Evolutionary conservation across 2,113 vertebrate species (phyloP).

Genomic region (Lycaon pictus): DNA sequence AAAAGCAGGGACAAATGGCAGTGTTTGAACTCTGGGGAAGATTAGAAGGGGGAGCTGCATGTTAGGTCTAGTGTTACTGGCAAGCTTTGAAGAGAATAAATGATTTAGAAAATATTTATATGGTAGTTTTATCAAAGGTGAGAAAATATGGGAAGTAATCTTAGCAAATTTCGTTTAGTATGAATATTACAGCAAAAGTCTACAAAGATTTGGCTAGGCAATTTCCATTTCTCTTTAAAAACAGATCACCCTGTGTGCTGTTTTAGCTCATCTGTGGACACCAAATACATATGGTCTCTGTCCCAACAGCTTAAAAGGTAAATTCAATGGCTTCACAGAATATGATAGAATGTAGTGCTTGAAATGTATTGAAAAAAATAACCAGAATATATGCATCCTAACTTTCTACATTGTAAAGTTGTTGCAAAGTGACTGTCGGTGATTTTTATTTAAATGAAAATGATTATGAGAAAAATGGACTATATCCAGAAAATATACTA

Average conservation of each 20-base stretch:
- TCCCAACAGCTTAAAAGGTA: neutral
- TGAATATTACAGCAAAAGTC: neutral
- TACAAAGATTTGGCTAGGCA: neutral
- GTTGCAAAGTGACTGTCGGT: conserved; percentile 2
- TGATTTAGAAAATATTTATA: conserved; percentile 21
- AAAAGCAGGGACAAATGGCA: neutral
- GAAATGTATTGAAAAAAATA: neutral
- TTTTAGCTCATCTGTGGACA: neutral
- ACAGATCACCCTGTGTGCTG: neutral
- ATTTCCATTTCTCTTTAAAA: conserved; percentile 44
- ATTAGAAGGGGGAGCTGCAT: neutral
- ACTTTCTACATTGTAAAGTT: neutral
- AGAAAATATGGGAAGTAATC: neutral
- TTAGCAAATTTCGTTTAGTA: conserved; percentile 41
- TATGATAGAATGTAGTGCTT: neutral
- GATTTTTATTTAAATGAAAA: conserved; percentile 51
- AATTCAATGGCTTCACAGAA: neutral
- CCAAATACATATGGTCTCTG: neutral
- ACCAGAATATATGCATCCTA: neutral
- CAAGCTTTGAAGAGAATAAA: conserved; percentile 10
- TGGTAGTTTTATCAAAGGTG: neutral
- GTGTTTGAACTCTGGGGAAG: neutral
- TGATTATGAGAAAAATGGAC: conserved; percentile 21
- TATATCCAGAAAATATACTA: conserved; percentile 43
- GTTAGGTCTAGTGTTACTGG: neutral